These are phyloP conservation scores for Bombus soroeensis DNA, from an alignment of 1,140 invertebrate genomes.

Conservation along the genomic window DNA sequence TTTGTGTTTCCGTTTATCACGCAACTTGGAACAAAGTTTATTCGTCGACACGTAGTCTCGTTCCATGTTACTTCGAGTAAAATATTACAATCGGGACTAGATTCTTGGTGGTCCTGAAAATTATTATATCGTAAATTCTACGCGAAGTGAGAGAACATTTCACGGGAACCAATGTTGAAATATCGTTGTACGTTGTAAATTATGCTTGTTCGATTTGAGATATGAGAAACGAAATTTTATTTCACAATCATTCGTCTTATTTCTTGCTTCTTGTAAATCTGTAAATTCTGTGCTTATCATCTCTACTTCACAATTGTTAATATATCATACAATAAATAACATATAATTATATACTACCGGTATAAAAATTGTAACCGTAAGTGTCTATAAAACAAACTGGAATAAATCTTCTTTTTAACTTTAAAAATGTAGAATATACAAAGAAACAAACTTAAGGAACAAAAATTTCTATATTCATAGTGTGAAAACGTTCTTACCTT, in stretches of 20 bases:
- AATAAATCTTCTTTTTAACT: not conserved
- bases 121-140: not conserved
- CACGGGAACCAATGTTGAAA: not conserved
- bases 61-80: not conserved
- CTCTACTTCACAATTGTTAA: too few species aligned
- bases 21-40: not conserved
- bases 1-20: slow-evolving; percentile 26
- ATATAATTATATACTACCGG: too few species aligned
- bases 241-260: not conserved
- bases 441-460: too few species aligned
- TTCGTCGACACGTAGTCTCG: not conserved
- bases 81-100: not conserved
- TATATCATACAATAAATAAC: too few species aligned
- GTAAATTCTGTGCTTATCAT: too few species aligned
- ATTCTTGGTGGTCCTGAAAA: not conserved
- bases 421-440: too few species aligned
- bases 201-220: not conserved
- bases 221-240: not conserved
- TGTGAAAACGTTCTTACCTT: too few species aligned
- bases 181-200: not conserved
- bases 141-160: not conserved
- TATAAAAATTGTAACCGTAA: too few species aligned
- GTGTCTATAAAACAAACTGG: not conserved
- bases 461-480: too few species aligned
- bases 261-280: too few species aligned